These are phyloP conservation scores for Tribolium castaneum DNA, from an alignment of 1,140 invertebrate species.

Conservation along the genomic window DNA sequence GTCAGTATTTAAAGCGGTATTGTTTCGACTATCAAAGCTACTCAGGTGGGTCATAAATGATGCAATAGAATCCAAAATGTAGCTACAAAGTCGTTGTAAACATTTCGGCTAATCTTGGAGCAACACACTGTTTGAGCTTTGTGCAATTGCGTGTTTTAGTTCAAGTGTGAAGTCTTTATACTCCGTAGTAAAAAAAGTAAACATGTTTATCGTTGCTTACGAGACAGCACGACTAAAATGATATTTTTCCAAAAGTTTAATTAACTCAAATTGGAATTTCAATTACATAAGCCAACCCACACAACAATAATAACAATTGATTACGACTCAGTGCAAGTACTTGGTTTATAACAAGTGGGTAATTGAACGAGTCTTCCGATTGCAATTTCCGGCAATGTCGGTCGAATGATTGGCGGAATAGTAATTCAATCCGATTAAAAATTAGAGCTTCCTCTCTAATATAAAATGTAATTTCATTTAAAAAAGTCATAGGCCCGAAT, in stretches of 20 bases:
- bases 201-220: neutral
- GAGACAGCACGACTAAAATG: neutral
- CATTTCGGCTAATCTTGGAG: neutral
- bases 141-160: neutral
- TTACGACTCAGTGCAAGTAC: neutral
- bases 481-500: conserved; percentile 36
- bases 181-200: neutral
- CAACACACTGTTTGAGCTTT: neutral
- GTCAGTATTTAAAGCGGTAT: neutral
- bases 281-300: neutral
- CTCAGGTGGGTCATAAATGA: neutral
- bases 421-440: neutral
- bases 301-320: neutral
- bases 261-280: neutral
- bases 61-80: neutral
- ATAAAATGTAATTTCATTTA: conserved; percentile 40
- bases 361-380: neutral
- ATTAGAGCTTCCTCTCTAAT: neutral
- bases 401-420: neutral
- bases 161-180: neutral
- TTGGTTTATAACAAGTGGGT: neutral
- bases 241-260: neutral
- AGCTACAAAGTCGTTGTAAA: neutral
- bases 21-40: neutral
- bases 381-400: neutral